Percentiles rank a stretch among this genome's conserved stretches.
These are phyloP conservation scores for Poeciliopsis presidionis DNA, from an alignment of 2,797 vertebrate genomes.

Conservation along the genomic window DNA sequence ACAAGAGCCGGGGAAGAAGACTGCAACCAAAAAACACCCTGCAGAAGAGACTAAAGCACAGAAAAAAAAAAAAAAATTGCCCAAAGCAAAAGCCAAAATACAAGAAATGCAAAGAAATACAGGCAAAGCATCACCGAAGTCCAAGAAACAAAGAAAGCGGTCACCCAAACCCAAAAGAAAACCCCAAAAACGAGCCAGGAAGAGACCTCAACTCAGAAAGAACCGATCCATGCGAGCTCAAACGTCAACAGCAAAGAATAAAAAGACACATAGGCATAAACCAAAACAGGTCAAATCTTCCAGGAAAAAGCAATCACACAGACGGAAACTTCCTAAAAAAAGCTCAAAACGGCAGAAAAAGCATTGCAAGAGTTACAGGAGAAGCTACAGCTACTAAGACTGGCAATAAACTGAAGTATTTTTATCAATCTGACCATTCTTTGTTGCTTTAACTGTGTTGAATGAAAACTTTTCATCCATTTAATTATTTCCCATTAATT, in stretches of 20 bases:
- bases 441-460: not conserved
- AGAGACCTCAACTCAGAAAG: not conserved
- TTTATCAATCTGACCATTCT: constrained; percentile 10
- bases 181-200: constrained; percentile 9
- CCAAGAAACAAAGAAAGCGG: constrained; percentile 5
- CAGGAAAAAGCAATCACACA: not conserved
- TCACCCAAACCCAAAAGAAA: constrained; percentile 13
- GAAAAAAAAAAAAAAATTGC: constrained; percentile 9
- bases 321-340: not conserved
- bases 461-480: not conserved
- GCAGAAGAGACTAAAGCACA: constrained; percentile 10
- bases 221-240: not conserved
- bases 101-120: not conserved
- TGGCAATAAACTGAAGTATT: constrained; percentile 32
- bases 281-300: constrained; percentile 8
- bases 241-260: not conserved
- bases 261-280: not conserved
- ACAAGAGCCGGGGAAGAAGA: constrained; percentile 9
- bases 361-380: not conserved
- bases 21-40: not conserved
- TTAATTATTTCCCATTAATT: not conserved
- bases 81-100: constrained; percentile 3
- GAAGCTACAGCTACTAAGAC: not conserved
- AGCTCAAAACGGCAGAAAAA: not conserved
- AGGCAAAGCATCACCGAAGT: not conserved